Percentiles rank a stretch among this genome's conserved stretches.
Evolutionary conservation across 1,140 invertebrate species (phyloP).

Genomic region (Portunus trituberculatus): DNA sequence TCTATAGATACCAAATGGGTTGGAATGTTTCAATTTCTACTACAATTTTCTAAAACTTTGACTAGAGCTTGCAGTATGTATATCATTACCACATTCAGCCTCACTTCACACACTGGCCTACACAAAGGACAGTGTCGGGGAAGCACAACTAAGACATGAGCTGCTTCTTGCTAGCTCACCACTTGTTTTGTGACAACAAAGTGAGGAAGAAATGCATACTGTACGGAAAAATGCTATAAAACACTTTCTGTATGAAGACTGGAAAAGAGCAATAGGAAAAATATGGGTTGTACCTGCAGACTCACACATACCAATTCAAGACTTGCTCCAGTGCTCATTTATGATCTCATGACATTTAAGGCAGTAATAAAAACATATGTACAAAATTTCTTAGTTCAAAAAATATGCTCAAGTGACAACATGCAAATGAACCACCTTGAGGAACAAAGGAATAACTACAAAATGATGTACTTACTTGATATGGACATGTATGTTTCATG

Average conservation of each 20-base stretch:
- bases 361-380: too few species aligned
- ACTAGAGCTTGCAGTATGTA: not conserved
- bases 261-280: not conserved
- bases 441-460: too few species aligned
- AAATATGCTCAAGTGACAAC: too few species aligned
- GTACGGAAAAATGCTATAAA: not conserved
- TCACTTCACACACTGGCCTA: not conserved
- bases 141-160: not conserved
- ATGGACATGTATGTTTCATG: too few species aligned
- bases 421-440: too few species aligned
- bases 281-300: too few species aligned
- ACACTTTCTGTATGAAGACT: not conserved
- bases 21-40: conserved; percentile 2
- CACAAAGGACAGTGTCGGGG: not conserved
- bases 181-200: not conserved
- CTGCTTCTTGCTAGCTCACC: not conserved
- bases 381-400: too few species aligned
- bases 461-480: too few species aligned
- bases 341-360: too few species aligned
- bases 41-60: not conserved
- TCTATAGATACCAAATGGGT: not conserved
- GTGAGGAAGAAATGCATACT: not conserved
- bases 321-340: too few species aligned
- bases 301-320: too few species aligned
- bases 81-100: not conserved